Percentiles rank a stretch among this genome's conserved stretches.
Evolutionary conservation across 2,888 invertebrate species (phyloP).

Genomic region (Epinotia ramella): DNA sequence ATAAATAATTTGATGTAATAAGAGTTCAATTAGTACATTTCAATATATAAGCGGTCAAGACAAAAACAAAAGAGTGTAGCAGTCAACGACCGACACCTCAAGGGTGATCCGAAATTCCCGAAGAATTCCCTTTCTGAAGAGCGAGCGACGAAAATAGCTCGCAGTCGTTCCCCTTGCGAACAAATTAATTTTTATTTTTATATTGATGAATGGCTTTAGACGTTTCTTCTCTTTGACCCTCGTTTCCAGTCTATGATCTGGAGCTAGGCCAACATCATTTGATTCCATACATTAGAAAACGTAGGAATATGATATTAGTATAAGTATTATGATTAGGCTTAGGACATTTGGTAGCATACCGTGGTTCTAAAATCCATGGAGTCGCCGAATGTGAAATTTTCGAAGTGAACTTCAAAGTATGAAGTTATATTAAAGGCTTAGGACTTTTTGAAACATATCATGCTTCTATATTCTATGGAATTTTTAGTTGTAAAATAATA

Average conservation of each 20-base stretch:
- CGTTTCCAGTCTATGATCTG: constrained; percentile 47
- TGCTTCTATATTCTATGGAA: no score
- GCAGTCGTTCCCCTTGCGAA: constrained; percentile 73
- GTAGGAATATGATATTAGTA: not conserved
- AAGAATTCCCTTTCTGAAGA: constrained; percentile 82
- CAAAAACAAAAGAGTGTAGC: constrained; percentile 78
- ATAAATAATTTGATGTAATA: no score
- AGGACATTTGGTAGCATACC: no score
- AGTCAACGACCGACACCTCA: constrained; percentile 76
- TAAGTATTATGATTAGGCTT: no score
- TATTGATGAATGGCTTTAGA: constrained; percentile 79
- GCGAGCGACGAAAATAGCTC: constrained; percentile 79
- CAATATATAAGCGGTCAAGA: constrained; percentile 54
- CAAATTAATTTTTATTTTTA: constrained; percentile 81
- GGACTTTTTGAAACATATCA: no score
- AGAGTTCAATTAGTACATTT: not conserved
- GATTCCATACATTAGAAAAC: constrained; percentile 6
- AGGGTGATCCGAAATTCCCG: constrained; percentile 84
- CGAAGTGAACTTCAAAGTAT: no score
- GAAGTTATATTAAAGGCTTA: no score
- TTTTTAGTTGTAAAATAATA: no score
- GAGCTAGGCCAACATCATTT: constrained; percentile 50
- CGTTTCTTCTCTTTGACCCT: constrained; percentile 58
- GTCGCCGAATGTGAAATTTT: no score
- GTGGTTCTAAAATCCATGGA: no score